Conservation (phyloP, 2,888 invertebrate genomes). For the Nemotelus pantherinus region DNA sequence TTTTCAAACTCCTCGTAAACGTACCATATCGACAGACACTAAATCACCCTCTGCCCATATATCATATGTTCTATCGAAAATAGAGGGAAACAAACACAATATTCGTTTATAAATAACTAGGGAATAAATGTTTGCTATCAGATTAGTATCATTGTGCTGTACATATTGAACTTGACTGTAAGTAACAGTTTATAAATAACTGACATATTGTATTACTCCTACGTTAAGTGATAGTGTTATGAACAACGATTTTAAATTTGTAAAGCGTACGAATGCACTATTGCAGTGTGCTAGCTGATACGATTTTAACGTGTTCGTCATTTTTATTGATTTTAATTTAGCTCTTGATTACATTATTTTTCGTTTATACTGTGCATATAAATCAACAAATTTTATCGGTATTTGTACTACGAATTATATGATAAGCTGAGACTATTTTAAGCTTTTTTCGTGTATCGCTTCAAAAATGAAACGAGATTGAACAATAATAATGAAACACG, state of each 20-base stretch:
- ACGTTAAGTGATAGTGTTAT: constrained; percentile 36
- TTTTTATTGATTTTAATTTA: too few species aligned
- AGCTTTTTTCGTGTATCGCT: too few species aligned
- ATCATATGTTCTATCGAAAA: constrained; percentile 50
- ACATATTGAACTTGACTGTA: constrained; percentile 40
- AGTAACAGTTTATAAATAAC: constrained; percentile 34
- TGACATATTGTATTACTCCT: constrained; percentile 25
- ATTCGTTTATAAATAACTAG: background rate
- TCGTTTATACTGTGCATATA: too few species aligned
- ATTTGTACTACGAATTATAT: too few species aligned
- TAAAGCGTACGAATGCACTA: background rate
- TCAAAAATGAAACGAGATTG: too few species aligned
- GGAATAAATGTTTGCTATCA: constrained; percentile 2
- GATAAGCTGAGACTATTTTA: too few species aligned
- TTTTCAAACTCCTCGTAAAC: constrained; percentile 59
- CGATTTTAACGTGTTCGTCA: too few species aligned
- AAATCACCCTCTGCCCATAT: constrained; percentile 51
- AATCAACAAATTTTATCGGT: too few species aligned
- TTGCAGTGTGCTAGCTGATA: too few species aligned
- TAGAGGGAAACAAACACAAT: background rate
- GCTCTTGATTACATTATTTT: too few species aligned
- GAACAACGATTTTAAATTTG: constrained; percentile 28
- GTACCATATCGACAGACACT: constrained; percentile 48
- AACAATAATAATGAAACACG: too few species aligned
- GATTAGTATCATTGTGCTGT: constrained; percentile 33